A percentile compares a stretch with the other conserved stretches of the same genome.
Conservation (phyloP, 2,113 vertebrate species). For the Callocephalon fimbriatum region DNA sequence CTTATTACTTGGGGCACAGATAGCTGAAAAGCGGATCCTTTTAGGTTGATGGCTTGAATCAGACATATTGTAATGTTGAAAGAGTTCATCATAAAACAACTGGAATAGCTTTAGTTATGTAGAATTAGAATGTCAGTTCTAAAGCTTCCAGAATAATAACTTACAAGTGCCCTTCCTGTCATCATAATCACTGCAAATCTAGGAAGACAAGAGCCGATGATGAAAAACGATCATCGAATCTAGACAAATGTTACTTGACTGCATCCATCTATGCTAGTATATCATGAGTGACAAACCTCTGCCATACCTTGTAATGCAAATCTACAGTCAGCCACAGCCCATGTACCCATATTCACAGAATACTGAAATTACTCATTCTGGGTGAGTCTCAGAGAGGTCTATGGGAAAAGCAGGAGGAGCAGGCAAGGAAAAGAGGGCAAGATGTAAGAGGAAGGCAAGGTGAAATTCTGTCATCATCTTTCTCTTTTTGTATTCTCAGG, state of each 20-base stretch:
- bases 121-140: constrained; percentile 4
- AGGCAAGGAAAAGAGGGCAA: background rate
- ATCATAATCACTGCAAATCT: background rate
- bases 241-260: background rate
- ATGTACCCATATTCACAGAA: background rate
- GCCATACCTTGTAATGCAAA: background rate
- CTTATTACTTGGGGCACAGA: background rate
- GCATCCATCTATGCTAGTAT: background rate
- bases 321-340: background rate
- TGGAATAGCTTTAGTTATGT: constrained; percentile 6
- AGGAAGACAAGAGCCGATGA: background rate
- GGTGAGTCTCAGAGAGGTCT: background rate
- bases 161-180: background rate
- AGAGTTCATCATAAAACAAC: constrained; percentile 22
- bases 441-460: background rate
- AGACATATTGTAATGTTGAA: constrained; percentile 14
- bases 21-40: background rate
- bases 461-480: background rate
- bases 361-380: background rate
- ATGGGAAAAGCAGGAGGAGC: background rate
- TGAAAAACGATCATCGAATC: background rate
- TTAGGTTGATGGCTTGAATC: constrained; percentile 22
- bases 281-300: background rate
- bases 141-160: constrained; percentile 16
- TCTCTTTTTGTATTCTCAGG: background rate